Evolutionary conservation across 2,797 vertebrate species (phyloP).

Genomic region (Chelon auratus): DNA sequence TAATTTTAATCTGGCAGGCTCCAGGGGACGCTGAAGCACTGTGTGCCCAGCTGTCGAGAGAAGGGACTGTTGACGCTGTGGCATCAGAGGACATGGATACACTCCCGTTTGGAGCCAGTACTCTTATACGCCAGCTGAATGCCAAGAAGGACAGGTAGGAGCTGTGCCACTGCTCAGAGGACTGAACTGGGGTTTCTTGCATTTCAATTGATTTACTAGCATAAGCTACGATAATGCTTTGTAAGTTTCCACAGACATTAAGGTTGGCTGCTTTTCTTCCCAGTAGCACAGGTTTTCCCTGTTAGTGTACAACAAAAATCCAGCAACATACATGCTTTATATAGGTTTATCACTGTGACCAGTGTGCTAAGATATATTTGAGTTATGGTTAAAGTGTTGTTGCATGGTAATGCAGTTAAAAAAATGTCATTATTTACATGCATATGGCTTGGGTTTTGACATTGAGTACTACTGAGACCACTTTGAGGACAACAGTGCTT

Average conservation of each 20-base stretch:
- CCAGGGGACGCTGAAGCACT: conserved; percentile 87
- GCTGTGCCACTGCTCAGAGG: background rate
- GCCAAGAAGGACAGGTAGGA: conserved; percentile 80
- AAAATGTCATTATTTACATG: no score
- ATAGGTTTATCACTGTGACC: background rate
- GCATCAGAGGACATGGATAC: conserved; percentile 91
- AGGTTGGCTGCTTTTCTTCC: no score
- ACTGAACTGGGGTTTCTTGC: background rate
- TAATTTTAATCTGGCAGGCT: conserved; percentile 72
- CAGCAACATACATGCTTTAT: background rate
- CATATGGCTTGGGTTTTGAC: no score
- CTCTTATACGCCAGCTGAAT: conserved; percentile 85
- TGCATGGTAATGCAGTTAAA: background rate
- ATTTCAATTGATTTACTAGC: background rate
- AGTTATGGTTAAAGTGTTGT: background rate
- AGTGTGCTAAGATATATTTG: background rate
- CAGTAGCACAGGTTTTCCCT: no score
- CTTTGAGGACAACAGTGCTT: background rate
- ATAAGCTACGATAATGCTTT: no score
- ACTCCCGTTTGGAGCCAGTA: conserved; percentile 84
- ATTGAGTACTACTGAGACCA: no score
- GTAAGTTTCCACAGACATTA: no score
- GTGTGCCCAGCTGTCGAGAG: conserved; percentile 84
- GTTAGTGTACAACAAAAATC: background rate
- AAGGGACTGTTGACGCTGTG: conserved; percentile 80